Base-by-base conservation (phyloP, 2,888 invertebrate genomes). In the Dione juno region DNA sequence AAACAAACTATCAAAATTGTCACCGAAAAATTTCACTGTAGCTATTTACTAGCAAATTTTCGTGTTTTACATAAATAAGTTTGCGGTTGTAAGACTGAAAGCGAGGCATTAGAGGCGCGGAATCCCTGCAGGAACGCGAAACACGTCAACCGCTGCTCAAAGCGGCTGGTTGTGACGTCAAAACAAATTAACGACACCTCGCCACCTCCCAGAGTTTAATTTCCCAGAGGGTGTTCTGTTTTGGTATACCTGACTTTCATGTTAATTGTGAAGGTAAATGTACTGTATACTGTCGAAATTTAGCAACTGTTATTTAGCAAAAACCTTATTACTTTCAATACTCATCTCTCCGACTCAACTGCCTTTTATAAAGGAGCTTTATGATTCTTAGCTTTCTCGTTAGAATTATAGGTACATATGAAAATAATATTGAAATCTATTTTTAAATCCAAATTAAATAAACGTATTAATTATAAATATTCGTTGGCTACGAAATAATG, bases 181-280 rank as follows among this genome's bases (percentile, higher is more conserved):
- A 85, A 88, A 88, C 88, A 86, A 87, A 90, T 91, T 90, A 90
- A 86, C 82, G 82, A 82, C 86, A 82, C 82, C 81, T 82, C 84
- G 76, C 79, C 79, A 81, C 80, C 78, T 79, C 77, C 79, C 82
- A 77, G 82, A 86, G 87, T 90, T 90, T 88, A 89, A 92, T 92
- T 92, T 92, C 92, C 92, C 92, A 86, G 77, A 81, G 89, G 90
- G 82, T 82, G 81, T 77, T 76, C 84, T 82, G 82, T 79, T 78
- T 78, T 85, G 77, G 74, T 77, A 72, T 58, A 70, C 71, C 67
- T 58, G 63, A 61, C 58, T 67, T 61, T 52, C 41, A 66, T 53
- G 40, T 72, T 66, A 52, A 63, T 45, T 61, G 43, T 66, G 54
- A 70, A 52, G 16, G 50, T 41, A 66, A 70, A 66, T 59, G 63